phyloP scores from a whole-genome alignment of 1,140 invertebrate species.

The Ceratoteleas bidentatus region DNA sequence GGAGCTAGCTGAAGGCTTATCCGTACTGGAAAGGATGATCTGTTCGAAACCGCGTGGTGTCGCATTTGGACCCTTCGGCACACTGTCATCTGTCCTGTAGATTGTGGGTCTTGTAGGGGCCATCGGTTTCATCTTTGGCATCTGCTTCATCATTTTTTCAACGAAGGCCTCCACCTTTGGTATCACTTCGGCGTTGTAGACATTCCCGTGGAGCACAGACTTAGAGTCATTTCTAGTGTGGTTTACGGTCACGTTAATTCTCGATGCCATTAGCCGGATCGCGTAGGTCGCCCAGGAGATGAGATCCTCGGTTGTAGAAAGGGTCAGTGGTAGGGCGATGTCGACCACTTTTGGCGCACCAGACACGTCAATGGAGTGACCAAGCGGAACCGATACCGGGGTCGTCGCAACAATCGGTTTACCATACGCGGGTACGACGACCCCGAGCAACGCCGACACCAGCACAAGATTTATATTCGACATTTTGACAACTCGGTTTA shows the following conservation, averaged over 20 bases:
- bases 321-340: conserved; percentile 71
- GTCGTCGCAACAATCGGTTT: conserved; percentile 28
- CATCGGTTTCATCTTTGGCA: conserved; percentile 15
- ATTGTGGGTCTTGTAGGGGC: conserved; percentile 37
- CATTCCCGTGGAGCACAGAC: background rate
- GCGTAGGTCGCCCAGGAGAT: conserved; percentile 76
- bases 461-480: background rate
- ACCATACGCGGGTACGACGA: background rate
- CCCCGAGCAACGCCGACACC: conserved; percentile 13
- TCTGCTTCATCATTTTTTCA: conserved; percentile 34
- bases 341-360: conserved; percentile 64
- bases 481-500: no score
- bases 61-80: background rate
- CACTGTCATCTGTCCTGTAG: background rate
- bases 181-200: conserved; percentile 22
- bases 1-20: background rate
- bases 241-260: conserved; percentile 73
- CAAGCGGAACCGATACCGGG: background rate
- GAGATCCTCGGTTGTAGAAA: conserved; percentile 73
- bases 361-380: conserved; percentile 18
- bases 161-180: conserved; percentile 30
- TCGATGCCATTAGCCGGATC: conserved; percentile 75
- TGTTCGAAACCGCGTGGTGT: conserved; percentile 16
- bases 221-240: conserved; percentile 44
- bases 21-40: background rate